phyloP scores from a whole-genome alignment of 1,140 invertebrate species.

The Sminthurides bifidus region DNA sequence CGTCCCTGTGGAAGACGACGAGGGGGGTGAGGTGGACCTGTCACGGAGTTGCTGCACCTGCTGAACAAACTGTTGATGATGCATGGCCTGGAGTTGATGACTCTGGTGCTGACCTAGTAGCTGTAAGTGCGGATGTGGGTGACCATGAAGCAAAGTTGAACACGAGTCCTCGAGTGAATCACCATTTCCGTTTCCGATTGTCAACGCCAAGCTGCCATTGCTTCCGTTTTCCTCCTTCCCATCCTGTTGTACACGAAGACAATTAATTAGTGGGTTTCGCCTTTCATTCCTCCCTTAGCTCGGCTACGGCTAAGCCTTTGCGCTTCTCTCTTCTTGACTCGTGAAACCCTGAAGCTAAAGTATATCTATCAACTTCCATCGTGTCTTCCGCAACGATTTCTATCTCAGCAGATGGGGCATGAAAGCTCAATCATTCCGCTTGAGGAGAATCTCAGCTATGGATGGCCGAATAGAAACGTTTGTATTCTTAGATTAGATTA shows the following conservation, averaged over 20 bases:
- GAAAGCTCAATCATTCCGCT: too few relatives aligned
- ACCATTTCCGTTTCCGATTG: background rate
- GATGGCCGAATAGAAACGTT: too few relatives aligned
- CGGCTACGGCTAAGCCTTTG: too few relatives aligned
- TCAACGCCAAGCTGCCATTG: background rate
- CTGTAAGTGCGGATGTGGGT: background rate
- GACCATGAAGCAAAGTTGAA: background rate
- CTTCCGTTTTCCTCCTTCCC: conserved; percentile 4
- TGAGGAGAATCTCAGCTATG: too few relatives aligned
- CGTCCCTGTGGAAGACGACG: background rate
- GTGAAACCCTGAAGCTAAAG: too few relatives aligned
- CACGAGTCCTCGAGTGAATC: background rate
- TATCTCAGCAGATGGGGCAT: too few relatives aligned
- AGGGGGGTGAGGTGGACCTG: background rate
- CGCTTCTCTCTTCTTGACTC: too few relatives aligned
- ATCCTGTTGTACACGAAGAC: conserved; percentile 1
- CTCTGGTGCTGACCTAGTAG: background rate
- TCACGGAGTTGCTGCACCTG: background rate
- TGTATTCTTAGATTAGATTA: too few relatives aligned
- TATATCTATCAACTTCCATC: too few relatives aligned
- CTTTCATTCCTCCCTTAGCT: background rate
- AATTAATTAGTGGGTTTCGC: background rate
- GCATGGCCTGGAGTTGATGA: background rate
- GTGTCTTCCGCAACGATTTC: too few relatives aligned
- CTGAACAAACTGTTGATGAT: background rate